phyloP scores from a whole-genome alignment of 2,888 invertebrate genomes.

The Abrostola tripartita region DNA sequence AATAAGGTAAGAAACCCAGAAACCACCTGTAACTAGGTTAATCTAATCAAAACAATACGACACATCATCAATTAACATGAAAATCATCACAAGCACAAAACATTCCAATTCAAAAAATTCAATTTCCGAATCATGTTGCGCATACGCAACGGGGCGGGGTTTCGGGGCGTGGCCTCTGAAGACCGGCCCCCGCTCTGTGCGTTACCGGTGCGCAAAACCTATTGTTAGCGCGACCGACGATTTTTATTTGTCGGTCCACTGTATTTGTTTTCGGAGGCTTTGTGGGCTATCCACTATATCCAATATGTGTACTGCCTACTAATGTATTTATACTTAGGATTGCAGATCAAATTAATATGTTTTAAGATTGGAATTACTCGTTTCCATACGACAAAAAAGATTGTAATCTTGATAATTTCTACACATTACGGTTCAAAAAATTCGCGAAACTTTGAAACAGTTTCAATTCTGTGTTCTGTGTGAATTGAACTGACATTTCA shows the following conservation, averaged over 20 bases:
- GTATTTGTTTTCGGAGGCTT: conserved; percentile 43
- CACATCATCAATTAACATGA: conserved; percentile 27
- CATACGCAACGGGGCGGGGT: conserved; percentile 67
- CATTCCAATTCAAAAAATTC: conserved; percentile 37
- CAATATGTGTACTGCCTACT: conserved; percentile 24
- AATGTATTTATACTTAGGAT: conserved; percentile 8
- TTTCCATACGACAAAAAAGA: no score
- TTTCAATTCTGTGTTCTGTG: no score
- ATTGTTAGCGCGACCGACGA: conserved; percentile 68
- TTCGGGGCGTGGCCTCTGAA: conserved; percentile 73
- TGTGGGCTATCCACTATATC: conserved; percentile 19
- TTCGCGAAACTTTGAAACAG: no score
- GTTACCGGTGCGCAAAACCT: conserved; percentile 73
- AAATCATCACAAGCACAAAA: conserved; percentile 30
- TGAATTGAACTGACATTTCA: no score
- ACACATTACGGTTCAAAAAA: no score
- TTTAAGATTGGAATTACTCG: no score
- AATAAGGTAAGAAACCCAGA: not conserved
- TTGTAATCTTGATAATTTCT: no score
- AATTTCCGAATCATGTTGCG: conserved; percentile 47
- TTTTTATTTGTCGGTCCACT: conserved; percentile 56
- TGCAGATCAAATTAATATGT: no score
- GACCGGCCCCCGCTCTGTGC: conserved; percentile 79
- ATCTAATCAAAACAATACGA: conserved; percentile 3
- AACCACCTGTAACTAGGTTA: not conserved